phyloP scores from a whole-genome alignment of 2,797 vertebrate species.

The Gallinago stenura region DNA sequence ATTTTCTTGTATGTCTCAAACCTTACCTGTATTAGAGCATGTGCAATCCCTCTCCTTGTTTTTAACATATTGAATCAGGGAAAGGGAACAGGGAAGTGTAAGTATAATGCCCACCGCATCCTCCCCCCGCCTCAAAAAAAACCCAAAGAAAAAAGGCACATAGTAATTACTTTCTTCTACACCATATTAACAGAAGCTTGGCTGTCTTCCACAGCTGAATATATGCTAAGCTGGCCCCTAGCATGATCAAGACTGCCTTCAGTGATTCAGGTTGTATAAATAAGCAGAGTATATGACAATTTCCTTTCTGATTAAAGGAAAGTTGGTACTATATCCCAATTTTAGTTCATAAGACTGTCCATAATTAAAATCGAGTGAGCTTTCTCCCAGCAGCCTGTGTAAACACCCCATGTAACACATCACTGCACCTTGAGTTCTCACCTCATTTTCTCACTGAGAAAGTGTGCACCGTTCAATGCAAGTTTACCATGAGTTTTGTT shows the following conservation, averaged over 20 bases:
- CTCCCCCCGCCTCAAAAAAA: not conserved
- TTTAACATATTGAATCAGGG: not conserved
- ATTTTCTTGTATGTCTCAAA: not conserved
- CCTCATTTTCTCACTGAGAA: not conserved
- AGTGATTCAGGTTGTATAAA: not conserved
- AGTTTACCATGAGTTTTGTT: not conserved
- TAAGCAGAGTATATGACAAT: not conserved
- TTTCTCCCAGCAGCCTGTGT: not conserved
- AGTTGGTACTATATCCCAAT: not conserved
- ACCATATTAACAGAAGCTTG: not conserved
- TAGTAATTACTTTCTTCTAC: not conserved
- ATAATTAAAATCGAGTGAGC: not conserved
- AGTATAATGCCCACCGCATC: accelerated
- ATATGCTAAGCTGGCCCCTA: not conserved
- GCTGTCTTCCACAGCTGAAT: not conserved
- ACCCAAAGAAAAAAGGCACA: not conserved
- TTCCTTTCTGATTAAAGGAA: not conserved
- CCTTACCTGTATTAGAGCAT: not conserved
- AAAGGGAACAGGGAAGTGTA: not conserved
- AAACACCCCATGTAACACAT: constrained; percentile 2
- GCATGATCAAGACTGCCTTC: not conserved
- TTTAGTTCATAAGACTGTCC: not conserved
- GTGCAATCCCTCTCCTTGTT: not conserved
- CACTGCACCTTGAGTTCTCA: not conserved
- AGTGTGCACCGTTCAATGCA: not conserved